Evolutionary conservation across 2,888 invertebrate species (phyloP), one percentile per base, ranked within the genome.

Genomic region (Beris chalybata): DNA sequence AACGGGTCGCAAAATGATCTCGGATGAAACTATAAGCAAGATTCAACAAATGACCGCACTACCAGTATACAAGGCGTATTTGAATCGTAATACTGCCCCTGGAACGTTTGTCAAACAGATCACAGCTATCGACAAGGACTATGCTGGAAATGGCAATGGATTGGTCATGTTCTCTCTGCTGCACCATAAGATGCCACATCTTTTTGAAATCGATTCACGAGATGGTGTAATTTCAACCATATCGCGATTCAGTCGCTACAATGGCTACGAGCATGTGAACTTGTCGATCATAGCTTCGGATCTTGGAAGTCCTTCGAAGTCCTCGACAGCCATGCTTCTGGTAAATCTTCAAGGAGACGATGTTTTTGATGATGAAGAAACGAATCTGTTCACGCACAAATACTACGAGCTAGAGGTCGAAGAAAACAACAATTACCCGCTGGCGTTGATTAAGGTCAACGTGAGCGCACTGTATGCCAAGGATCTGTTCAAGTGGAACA

Each of bases 131-230:
- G 94, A 95, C 79, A 87, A 90, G 12, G 94, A 95, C 77, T 92
- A 91, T 72, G 81, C 87, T 52, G 91, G 91, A 1, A 93, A 93
- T 74, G 93, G 93, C n/a, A 94, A 94, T 74, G 93, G 93, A 0
- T 79, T 93, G 52, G 87, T 94, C 3, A 80, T 93, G 0, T 94
- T 90, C 71, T 90, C 90, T 72, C 82, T 93, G 53, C 86, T 88
- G 0, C 87, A 89, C 68, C 84, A 84, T 70, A 87, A 85, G 70
- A 84, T 86, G 73, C 83, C 85, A 47, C 80, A 85, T 0, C 78
- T 89, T 52, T 93, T 94, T 75, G 83, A 89, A 22, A 90, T 95
- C 59, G 93, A 95, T 76, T 92, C 92, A 0, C 90, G 93, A 74
- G 92, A 93, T 74, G 94, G 94, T 9, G 84, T 89, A 1, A 85